These are phyloP conservation scores for Akabosia matsudoensis DNA, from an alignment of 1,140 invertebrate species.

Conservation along the genomic window DNA sequence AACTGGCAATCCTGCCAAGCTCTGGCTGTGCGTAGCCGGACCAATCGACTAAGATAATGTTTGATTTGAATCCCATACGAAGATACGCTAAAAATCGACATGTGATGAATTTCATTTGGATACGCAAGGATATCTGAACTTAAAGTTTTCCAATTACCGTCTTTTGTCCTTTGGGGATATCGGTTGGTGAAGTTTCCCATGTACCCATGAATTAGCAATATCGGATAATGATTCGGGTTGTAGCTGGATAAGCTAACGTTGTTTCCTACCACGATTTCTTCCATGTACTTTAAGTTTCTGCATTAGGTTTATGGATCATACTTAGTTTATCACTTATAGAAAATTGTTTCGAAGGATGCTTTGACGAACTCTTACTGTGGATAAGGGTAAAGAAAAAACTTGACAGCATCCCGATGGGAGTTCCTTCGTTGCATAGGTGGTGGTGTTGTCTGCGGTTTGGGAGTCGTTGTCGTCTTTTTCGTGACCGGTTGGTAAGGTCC, in stretches of 20 bases:
- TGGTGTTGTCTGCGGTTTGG: neutral
- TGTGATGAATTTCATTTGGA: neutral
- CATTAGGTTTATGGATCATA: neutral
- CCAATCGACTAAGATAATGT: constrained; percentile 39
- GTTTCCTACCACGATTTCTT: constrained; percentile 37
- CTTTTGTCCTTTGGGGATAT: constrained; percentile 31
- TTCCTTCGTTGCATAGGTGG: neutral
- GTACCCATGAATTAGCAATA: constrained; percentile 35
- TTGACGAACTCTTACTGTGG: constrained; percentile 19
- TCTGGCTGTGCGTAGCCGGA: constrained; percentile 8
- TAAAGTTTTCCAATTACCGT: constrained; percentile 33
- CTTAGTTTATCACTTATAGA: neutral
- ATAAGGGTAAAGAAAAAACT: constrained; percentile 32
- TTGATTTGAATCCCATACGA: constrained; percentile 1
- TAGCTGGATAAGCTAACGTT: constrained; percentile 29
- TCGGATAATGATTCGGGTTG: constrained; percentile 26
- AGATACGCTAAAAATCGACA: constrained; percentile 28
- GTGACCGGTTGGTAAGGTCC: neutral
- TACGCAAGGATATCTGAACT: constrained; percentile 4
- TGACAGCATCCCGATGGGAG: constrained; percentile 15
- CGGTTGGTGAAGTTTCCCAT: constrained; percentile 32
- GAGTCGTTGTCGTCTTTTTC: constrained; percentile 3
- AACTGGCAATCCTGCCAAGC: constrained; percentile 27
- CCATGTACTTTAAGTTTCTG: constrained; percentile 32
- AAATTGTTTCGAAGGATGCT: too few relatives aligned